phyloP scores from a whole-genome alignment of 1,140 invertebrate genomes.

The Nixonia krombeini region DNA sequence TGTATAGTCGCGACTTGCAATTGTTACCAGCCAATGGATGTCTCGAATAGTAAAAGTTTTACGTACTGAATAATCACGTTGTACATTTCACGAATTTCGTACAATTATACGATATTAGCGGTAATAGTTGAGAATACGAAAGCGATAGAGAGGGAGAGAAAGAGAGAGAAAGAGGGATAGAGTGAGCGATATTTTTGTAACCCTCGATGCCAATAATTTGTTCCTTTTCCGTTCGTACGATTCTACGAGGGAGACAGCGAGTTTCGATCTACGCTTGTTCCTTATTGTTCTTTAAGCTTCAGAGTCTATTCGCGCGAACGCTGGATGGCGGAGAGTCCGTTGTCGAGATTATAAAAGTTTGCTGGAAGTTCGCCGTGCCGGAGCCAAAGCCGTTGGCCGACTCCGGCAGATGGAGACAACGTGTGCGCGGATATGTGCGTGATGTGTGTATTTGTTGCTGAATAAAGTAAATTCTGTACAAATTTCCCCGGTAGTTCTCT shows the following conservation, averaged over 20 bases:
- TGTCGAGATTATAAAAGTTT: constrained; percentile 49
- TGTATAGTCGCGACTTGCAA: no score
- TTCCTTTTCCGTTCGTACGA: constrained; percentile 17
- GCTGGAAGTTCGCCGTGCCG: constrained; percentile 44
- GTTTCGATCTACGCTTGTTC: constrained; percentile 40
- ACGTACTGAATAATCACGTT: not conserved
- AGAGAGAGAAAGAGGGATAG: constrained; percentile 4
- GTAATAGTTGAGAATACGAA: constrained; percentile 2
- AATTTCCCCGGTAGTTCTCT: constrained; percentile 41
- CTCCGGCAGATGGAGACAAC: constrained; percentile 14
- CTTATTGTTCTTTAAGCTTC: constrained; percentile 49
- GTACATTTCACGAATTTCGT: constrained; percentile 29
- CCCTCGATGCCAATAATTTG: constrained; percentile 18
- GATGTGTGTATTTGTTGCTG: constrained; percentile 48
- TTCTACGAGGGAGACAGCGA: constrained; percentile 24
- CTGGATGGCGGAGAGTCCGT: constrained; percentile 44
- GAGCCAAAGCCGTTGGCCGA: constrained; percentile 43
- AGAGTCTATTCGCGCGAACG: constrained; percentile 46
- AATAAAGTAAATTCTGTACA: constrained; percentile 47
- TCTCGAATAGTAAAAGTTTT: not conserved
- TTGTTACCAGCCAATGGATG: not conserved
- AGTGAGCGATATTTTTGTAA: constrained; percentile 44
- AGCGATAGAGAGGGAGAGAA: constrained; percentile 7
- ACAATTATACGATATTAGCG: constrained; percentile 23
- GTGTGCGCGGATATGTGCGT: constrained; percentile 31